Conservation (phyloP, 2,113 vertebrate species). For the Taurulus bubalis region DNA sequence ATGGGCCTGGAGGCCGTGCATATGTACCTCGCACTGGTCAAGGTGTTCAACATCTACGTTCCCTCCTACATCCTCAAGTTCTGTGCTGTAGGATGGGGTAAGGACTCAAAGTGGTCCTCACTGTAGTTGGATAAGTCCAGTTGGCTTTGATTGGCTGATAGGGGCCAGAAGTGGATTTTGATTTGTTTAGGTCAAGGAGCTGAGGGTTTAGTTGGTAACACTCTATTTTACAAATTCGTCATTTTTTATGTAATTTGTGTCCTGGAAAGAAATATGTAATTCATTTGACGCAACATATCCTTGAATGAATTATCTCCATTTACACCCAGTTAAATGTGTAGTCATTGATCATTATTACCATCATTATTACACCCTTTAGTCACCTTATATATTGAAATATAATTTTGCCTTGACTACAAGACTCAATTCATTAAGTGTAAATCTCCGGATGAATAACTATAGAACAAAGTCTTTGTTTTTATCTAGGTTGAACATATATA, state of each 20-base stretch:
- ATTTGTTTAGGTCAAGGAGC: neutral
- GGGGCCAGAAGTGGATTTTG: neutral
- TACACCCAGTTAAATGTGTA: neutral
- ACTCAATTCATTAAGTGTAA: neutral
- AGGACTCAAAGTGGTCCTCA: slow-evolving; percentile 55
- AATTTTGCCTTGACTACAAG: too few species aligned
- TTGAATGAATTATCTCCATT: neutral
- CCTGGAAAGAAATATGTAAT: neutral
- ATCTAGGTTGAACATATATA: neutral
- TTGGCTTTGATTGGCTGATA: neutral
- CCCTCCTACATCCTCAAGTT: slow-evolving; percentile 90
- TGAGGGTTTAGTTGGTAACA: neutral
- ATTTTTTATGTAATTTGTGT: neutral
- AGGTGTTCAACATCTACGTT: slow-evolving; percentile 92
- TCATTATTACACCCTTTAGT: neutral
- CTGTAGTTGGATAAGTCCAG: neutral
- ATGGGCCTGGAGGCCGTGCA: slow-evolving; percentile 92
- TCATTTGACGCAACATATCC: neutral
- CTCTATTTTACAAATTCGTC: neutral
- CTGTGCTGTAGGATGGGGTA: slow-evolving; percentile 90
- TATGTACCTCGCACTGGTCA: slow-evolving; percentile 91
- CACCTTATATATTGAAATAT: neutral
- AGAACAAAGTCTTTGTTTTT: neutral
- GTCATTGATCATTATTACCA: neutral
- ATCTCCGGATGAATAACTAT: neutral